Percentiles rank a stretch among this genome's conserved stretches.
Evolutionary conservation across 64 coral and sea anemone genomes (phyloP).

Genomic region (Stichodactyla helianthus): DNA sequence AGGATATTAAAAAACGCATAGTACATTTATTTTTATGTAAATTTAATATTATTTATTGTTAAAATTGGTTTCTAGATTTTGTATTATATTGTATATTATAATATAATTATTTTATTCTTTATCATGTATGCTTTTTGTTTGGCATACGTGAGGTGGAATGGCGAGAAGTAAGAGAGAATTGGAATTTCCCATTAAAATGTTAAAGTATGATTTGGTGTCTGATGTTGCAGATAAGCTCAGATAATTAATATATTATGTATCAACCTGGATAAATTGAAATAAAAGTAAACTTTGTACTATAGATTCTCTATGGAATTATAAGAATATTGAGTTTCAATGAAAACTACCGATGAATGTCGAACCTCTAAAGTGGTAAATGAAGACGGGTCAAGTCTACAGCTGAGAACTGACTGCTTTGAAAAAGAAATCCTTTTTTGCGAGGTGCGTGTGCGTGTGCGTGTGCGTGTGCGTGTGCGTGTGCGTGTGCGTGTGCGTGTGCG

Average conservation of each 20-base stretch:
- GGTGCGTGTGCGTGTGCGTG: too few species aligned
- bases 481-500: too few species aligned
- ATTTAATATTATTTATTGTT: constrained; percentile 11
- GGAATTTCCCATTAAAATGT: background rate
- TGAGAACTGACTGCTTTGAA: too few species aligned
- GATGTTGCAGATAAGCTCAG: background rate
- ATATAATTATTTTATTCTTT: background rate
- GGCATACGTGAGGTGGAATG: background rate
- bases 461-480: too few species aligned
- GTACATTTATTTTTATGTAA: background rate
- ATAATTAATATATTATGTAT: background rate
- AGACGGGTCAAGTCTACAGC: too few species aligned
- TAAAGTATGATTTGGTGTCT: background rate
- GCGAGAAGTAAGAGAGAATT: background rate
- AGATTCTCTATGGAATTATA: background rate
- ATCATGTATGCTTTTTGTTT: background rate
- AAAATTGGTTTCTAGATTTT: background rate
- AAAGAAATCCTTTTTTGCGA: too few species aligned
- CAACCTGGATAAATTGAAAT: background rate
- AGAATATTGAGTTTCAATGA: too few species aligned
- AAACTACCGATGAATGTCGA: too few species aligned
- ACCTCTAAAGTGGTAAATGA: too few species aligned
- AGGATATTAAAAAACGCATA: background rate
- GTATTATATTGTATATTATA: constrained; percentile 11
- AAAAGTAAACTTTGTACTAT: background rate